Evolutionary conservation across 2,888 invertebrate species (phyloP), one percentile per base, ranked within the genome.

Genomic region (Erpobdella octoculata): DNA sequence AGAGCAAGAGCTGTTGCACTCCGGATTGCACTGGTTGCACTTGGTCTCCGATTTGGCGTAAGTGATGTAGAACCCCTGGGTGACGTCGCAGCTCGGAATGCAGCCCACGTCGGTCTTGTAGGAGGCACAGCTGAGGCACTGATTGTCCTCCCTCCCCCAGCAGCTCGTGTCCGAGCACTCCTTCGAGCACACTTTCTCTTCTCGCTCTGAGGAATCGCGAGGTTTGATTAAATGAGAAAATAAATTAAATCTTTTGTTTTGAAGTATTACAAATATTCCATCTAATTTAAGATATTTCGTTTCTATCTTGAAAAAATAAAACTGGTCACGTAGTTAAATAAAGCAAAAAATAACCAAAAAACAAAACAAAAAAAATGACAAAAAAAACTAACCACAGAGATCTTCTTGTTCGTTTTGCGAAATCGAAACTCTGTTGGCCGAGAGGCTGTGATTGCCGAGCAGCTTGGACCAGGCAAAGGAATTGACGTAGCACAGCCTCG

Each of bases 131-230:
- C 90, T 89, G 21, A 96, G 86, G 83, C 97, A 97, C 80, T 93
- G 91, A 77, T 90, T 88, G 0, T 91, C 87, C 18, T 92, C 93
- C 0, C 90, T 88, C 3, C 95, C 95, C 97, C 97, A 97, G 84
- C 97, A 97, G 25, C 97, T 96, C 77, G 92, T 90, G 4, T 85
- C 81, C 0, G 91, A 90, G 81, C 96, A 97, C 83, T 95, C 89
- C 33, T 87, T 85, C 33, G 72, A 72, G 46, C 72, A 72, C 21
- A 35, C 36, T 36, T 70, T 70, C 21, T 21, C 53, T 53, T 53
- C 53, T 3, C 28, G 6, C 28, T 53, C 53, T 53, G 53, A 5
- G 53, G 28, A 53, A 53, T 5, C 46, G 2, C 5, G 46, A 46
- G 1, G 46, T 46, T 5, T 46, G 2, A 21, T 18, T 21, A 46